phyloP scores from a whole-genome alignment of 2,888 invertebrate genomes.

The Tryphoninae sp. region DNA sequence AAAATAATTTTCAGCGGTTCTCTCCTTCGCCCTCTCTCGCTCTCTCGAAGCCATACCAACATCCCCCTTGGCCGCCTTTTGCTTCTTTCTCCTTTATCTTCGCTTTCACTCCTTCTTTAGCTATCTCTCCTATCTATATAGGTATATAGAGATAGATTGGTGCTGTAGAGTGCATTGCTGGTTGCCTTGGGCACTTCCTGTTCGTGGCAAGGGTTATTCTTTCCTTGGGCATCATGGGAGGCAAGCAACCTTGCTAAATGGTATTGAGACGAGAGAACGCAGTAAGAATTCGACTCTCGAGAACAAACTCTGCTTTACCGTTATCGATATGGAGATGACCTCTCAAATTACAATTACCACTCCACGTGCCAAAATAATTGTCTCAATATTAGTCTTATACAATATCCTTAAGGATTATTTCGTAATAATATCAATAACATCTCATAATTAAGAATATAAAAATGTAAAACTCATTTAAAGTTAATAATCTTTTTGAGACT shows the following conservation, averaged over 20 bases:
- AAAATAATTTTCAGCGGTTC: constrained; percentile 67
- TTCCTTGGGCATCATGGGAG: constrained; percentile 27
- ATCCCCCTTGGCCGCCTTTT: constrained; percentile 51
- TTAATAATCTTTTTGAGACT: no score
- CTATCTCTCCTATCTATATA: constrained; percentile 23
- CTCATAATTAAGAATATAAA: no score
- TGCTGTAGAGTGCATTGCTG: constrained; percentile 21
- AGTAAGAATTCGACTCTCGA: constrained; percentile 17
- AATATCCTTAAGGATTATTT: constrained; percentile 26
- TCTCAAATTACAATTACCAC: constrained; percentile 41
- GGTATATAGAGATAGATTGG: constrained; percentile 1
- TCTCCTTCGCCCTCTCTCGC: constrained; percentile 20
- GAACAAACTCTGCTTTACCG: neutral
- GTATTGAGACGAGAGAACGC: constrained; percentile 12
- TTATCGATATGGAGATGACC: constrained; percentile 8
- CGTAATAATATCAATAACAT: no score
- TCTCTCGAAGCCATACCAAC: constrained; percentile 29
- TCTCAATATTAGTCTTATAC: constrained; percentile 53
- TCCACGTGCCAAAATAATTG: constrained; percentile 31
- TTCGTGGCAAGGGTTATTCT: constrained; percentile 65
- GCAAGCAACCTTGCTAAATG: constrained; percentile 29
- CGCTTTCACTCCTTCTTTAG: constrained; percentile 45
- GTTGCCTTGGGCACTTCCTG: constrained; percentile 51
- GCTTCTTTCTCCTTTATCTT: constrained; percentile 50
- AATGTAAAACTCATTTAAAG: no score